Evolutionary conservation across 2,113 vertebrate genomes (phyloP).

Genomic region (Eudyptes chrysolophus): DNA sequence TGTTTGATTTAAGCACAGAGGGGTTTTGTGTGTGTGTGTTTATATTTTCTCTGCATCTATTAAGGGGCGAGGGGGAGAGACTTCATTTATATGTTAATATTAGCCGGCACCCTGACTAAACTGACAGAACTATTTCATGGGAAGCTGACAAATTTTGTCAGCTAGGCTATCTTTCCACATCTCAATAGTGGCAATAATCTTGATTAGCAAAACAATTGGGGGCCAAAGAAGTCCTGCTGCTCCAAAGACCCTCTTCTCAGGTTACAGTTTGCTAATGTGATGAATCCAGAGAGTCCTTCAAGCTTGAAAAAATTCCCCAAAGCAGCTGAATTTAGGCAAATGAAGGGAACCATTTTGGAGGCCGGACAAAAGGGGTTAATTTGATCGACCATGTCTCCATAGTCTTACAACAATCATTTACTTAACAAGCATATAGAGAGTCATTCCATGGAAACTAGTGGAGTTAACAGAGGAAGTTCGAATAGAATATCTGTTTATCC

Average conservation of each 20-base stretch:
- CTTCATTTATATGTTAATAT: slow-evolving; percentile 90
- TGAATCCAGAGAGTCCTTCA: slow-evolving; percentile 70
- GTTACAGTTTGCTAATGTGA: slow-evolving; percentile 78
- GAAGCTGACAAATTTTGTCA: slow-evolving; percentile 87
- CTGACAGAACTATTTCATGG: slow-evolving; percentile 87
- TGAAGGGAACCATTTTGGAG: slow-evolving; percentile 70
- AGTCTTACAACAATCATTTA: slow-evolving; percentile 82
- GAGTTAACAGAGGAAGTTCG: slow-evolving; percentile 76
- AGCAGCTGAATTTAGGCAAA: slow-evolving; percentile 79
- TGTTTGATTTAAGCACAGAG: slow-evolving; percentile 75
- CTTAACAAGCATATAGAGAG: slow-evolving; percentile 75
- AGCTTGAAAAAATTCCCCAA: slow-evolving; percentile 73
- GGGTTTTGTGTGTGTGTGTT: slow-evolving; percentile 72
- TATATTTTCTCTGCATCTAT: slow-evolving; percentile 83
- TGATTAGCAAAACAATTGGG: slow-evolving; percentile 89
- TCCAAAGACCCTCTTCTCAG: slow-evolving; percentile 73
- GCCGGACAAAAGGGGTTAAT: slow-evolving; percentile 82
- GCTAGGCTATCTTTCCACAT: slow-evolving; percentile 80
- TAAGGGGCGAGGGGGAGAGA: slow-evolving; percentile 73
- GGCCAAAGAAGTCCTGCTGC: slow-evolving; percentile 70
- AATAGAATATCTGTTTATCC: slow-evolving; percentile 75
- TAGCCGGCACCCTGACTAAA: slow-evolving; percentile 78
- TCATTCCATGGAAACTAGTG: slow-evolving; percentile 74
- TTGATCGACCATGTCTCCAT: slow-evolving; percentile 82
- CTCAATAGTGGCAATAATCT: slow-evolving; percentile 88